phyloP scores from a whole-genome alignment of 2,888 invertebrate species.

The Drosophila anomalata region DNA sequence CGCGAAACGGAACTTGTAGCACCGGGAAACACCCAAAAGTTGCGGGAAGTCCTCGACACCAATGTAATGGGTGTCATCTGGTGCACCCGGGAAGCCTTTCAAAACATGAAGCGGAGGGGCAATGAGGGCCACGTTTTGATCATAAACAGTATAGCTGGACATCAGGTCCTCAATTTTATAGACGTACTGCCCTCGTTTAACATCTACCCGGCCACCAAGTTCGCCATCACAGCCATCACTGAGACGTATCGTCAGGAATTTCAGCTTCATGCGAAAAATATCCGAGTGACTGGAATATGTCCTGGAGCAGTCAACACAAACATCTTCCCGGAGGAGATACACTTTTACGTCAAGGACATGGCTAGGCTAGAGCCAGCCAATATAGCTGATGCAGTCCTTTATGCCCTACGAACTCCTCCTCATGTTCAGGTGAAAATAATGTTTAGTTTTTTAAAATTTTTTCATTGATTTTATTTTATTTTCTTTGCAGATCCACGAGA shows the following conservation, averaged over 20 bases:
- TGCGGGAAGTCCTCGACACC: constrained; percentile 84
- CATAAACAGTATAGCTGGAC: constrained; percentile 84
- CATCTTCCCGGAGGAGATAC: constrained; percentile 82
- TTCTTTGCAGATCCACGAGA: constrained; percentile 77
- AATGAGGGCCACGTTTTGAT: constrained; percentile 85
- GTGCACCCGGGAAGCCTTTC: constrained; percentile 85
- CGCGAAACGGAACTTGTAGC: constrained; percentile 78
- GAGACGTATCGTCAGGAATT: constrained; percentile 84
- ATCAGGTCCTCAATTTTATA: constrained; percentile 81
- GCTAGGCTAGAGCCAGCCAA: constrained; percentile 78
- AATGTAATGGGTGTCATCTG: constrained; percentile 85
- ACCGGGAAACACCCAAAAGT: constrained; percentile 77
- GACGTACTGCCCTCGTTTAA: constrained; percentile 82
- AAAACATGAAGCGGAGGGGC: constrained; percentile 84
- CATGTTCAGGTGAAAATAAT: constrained; percentile 76
- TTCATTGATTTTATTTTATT: not conserved
- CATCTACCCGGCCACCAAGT: constrained; percentile 83
- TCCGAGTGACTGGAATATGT: constrained; percentile 81
- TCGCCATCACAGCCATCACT: constrained; percentile 83
- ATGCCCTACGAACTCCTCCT: constrained; percentile 79
- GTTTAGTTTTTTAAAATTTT: not conserved
- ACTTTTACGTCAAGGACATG: constrained; percentile 82
- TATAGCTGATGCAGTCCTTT: constrained; percentile 82
- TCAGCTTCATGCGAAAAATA: constrained; percentile 78
- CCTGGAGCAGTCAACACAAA: constrained; percentile 83